phyloP scores from a whole-genome alignment of 1,140 invertebrate genomes.

The Heliothis subflexa region DNA sequence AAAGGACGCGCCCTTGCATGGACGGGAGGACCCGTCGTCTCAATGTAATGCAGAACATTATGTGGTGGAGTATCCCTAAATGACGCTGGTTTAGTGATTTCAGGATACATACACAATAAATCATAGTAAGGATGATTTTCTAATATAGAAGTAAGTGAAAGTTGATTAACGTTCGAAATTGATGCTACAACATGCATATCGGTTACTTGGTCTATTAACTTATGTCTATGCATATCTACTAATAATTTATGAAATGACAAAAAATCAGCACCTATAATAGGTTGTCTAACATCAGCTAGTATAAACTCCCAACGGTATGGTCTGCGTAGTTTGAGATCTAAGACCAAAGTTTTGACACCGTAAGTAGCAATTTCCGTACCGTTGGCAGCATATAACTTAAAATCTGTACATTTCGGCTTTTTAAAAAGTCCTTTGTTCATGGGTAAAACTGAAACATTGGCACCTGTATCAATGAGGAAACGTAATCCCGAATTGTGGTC shows the following conservation, averaged over 20 bases:
- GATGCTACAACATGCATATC: not conserved
- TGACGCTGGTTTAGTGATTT: conserved; percentile 55
- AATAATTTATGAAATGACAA: conserved; percentile 25
- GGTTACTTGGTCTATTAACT: conserved; percentile 18
- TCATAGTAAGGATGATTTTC: conserved; percentile 4
- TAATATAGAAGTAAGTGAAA: not conserved
- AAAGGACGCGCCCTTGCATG: conserved; percentile 41
- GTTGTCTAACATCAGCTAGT: conserved; percentile 16
- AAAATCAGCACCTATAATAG: conserved; percentile 45
- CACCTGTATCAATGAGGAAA: too few species aligned
- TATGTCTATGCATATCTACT: conserved; percentile 25
- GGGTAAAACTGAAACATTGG: too few species aligned
- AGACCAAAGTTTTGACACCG: conserved; percentile 2
- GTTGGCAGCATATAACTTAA: conserved; percentile 11
- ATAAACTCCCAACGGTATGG: conserved; percentile 12
- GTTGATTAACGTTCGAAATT: not conserved
- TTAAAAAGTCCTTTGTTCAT: too few species aligned
- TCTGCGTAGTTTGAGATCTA: conserved; percentile 14
- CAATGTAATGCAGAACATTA: conserved; percentile 51
- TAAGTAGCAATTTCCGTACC: not conserved
- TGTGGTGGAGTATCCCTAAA: conserved; percentile 32
- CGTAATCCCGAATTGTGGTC: too few species aligned
- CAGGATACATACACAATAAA: conserved; percentile 51
- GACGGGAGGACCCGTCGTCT: conserved; percentile 68
- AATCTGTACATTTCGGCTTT: too few species aligned